A percentile compares a stretch with the other conserved stretches of the same genome.
phyloP scores from a whole-genome alignment of 2,113 vertebrate species.

The Perognathus longimembris region DNA sequence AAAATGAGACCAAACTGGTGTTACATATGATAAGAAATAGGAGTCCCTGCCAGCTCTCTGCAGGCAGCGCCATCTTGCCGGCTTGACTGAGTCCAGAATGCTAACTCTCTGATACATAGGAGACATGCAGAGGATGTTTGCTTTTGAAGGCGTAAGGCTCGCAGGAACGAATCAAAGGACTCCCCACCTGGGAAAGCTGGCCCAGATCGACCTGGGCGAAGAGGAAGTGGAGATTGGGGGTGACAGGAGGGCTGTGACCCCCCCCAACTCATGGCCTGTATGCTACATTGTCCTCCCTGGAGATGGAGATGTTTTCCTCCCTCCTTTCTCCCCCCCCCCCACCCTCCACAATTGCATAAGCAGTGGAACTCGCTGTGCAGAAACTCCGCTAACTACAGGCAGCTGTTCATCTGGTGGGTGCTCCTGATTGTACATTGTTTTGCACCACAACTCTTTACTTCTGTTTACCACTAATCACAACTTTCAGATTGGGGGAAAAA shows the following conservation, averaged over 20 bases:
- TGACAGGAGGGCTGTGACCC: neutral
- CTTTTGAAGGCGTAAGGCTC: accelerated
- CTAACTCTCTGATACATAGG: neutral
- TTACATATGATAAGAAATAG: neutral
- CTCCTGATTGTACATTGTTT: conserved; percentile 79
- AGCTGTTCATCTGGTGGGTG: conserved; percentile 69
- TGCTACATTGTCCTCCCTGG: neutral
- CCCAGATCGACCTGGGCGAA: no score
- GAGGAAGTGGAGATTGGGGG: no score
- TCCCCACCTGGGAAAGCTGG: neutral
- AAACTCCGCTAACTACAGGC: conserved; percentile 68
- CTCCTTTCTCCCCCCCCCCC: neutral
- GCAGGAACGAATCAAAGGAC: neutral
- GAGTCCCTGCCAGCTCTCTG: neutral
- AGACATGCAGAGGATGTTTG: neutral
- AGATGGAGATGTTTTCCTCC: neutral
- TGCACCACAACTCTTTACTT: conserved; percentile 50
- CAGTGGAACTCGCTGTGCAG: conserved; percentile 46
- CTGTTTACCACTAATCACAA: conserved; percentile 75
- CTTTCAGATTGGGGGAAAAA: conserved; percentile 46
- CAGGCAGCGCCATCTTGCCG: neutral
- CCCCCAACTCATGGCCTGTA: neutral
- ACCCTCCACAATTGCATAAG: neutral
- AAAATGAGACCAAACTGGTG: neutral
- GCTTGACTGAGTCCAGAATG: no score